Conservation (phyloP, 1,140 invertebrate species). For the Pseudoatta argentina region DNA sequence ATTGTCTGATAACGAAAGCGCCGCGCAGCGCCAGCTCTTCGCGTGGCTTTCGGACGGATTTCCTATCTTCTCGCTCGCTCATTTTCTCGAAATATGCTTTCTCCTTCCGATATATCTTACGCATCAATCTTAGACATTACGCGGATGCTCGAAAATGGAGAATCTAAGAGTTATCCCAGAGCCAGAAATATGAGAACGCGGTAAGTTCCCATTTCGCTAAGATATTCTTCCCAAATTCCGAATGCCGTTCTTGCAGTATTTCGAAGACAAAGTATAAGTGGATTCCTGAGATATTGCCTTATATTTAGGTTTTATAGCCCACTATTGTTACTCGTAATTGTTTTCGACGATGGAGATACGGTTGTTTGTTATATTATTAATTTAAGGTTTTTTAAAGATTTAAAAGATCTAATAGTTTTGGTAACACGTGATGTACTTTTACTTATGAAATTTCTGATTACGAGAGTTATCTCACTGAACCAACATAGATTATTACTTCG, state of each 20-base stretch:
- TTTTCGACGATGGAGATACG: too few relatives aligned
- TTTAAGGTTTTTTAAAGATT: not conserved
- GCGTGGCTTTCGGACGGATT: not conserved
- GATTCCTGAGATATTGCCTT: constrained; percentile 32
- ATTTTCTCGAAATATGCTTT: constrained; percentile 51
- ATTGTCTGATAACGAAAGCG: constrained; percentile 56
- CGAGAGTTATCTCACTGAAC: not conserved
- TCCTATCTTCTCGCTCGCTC: constrained; percentile 38
- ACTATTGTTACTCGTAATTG: not conserved
- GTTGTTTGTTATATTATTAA: not conserved
- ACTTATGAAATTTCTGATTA: constrained; percentile 6
- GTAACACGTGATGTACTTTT: not conserved
- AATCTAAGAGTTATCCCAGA: constrained; percentile 47
- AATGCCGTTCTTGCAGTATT: constrained; percentile 30
- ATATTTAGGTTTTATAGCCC: not conserved
- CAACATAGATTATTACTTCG: constrained; percentile 17
- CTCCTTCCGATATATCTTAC: constrained; percentile 43
- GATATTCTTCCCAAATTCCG: constrained; percentile 55
- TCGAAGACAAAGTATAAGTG: constrained; percentile 27
- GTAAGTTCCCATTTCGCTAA: constrained; percentile 40
- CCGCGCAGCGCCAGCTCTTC: not conserved
- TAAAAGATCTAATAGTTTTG: not conserved
- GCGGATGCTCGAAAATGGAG: constrained; percentile 43
- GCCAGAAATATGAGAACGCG: constrained; percentile 58
- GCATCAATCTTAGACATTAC: constrained; percentile 61